Conservation (phyloP, 2,888 invertebrate genomes). For the Drosophila sordidula region DNA sequence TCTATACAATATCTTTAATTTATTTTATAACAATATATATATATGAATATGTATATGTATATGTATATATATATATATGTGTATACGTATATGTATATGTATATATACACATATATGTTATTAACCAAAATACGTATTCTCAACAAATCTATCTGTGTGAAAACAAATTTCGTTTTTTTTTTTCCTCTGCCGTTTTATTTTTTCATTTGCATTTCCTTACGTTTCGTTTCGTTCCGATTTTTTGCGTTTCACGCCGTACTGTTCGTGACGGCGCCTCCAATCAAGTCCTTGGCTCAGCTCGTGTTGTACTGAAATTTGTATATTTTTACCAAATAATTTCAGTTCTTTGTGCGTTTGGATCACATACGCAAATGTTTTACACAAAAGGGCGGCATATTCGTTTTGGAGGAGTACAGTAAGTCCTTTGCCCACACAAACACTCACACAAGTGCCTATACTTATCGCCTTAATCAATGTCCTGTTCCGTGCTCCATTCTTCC, state of each 20-base stretch:
- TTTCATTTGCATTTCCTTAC: constrained; percentile 26
- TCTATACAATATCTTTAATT: constrained; percentile 23
- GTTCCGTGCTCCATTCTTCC: background rate
- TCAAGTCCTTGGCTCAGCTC: background rate
- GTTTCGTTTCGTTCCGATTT: constrained; percentile 34
- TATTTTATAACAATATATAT: constrained; percentile 11
- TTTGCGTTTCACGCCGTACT: constrained; percentile 24
- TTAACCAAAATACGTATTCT: constrained; percentile 13
- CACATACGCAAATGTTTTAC: constrained; percentile 99
- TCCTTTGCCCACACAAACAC: constrained; percentile 74
- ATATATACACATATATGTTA: constrained; percentile 15
- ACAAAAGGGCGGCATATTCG: constrained; percentile 99
- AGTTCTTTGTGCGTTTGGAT: constrained; percentile 99
- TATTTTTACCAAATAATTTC: constrained; percentile 86
- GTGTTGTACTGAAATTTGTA: constrained; percentile 9
- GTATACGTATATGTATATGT: constrained; percentile 3
- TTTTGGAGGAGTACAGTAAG: constrained; percentile 99
- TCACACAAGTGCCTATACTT: background rate
- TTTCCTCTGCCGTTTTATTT: constrained; percentile 21
- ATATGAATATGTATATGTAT: constrained; percentile 3
- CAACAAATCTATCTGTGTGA: constrained; percentile 30
- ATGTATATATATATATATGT: background rate
- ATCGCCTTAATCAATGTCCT: background rate
- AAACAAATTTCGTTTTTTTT: background rate
- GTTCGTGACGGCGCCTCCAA: constrained; percentile 12